Evolutionary conservation across 2,888 invertebrate species (phyloP).

Genomic region (Zygothrica quintamaculata): DNA sequence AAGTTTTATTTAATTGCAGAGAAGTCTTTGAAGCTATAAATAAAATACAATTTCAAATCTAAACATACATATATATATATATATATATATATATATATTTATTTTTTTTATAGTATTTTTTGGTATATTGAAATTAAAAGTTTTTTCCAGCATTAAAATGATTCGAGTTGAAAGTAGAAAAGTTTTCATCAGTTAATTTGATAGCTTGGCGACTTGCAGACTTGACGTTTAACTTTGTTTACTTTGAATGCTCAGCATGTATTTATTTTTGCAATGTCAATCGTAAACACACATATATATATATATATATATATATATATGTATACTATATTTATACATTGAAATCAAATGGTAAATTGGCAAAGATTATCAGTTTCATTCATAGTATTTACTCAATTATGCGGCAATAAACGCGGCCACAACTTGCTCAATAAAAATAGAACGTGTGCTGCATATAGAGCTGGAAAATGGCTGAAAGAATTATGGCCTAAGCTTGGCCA

Average conservation of each 20-base stretch:
- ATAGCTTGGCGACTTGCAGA: not conserved
- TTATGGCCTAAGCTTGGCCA: constrained; percentile 8
- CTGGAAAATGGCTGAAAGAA: constrained; percentile 27
- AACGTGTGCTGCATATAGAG: constrained; percentile 63
- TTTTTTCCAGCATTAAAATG: not conserved
- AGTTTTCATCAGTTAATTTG: constrained; percentile 1
- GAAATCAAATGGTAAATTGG: constrained; percentile 60
- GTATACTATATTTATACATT: constrained; percentile 9
- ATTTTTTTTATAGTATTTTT: no score
- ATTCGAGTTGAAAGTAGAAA: not conserved
- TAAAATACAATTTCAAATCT: no score
- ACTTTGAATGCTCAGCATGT: constrained; percentile 44
- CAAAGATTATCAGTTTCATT: constrained; percentile 71
- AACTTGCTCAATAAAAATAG: constrained; percentile 69
- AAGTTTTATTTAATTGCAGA: no score
- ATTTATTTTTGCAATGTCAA: constrained; percentile 58
- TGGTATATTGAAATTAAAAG: no score
- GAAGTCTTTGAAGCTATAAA: no score
- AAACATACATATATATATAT: no score
- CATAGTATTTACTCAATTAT: constrained; percentile 72
- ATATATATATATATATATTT: no score
- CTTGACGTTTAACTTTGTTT: no score
- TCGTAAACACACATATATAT: constrained; percentile 19
- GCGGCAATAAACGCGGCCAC: constrained; percentile 69
- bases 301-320: not conserved